phyloP scores from a whole-genome alignment of 30 jellyfish, hydroid and myxozoan species.

The Hydractinia symbiolongicarpus region DNA sequence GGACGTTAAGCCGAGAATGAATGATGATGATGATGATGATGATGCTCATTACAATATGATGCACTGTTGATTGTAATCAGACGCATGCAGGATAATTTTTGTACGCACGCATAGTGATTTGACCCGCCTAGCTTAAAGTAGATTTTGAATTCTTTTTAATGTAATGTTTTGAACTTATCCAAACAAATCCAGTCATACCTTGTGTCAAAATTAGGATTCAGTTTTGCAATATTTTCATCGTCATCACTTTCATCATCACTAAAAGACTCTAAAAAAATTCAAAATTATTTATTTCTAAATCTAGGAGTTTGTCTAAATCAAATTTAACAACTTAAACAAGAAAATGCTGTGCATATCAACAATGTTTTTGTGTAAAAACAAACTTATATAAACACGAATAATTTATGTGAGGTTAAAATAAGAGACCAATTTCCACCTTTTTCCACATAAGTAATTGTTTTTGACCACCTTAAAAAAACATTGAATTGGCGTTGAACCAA shows the following conservation, averaged over 20 bases:
- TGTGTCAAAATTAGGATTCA: neutral
- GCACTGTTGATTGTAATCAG: neutral
- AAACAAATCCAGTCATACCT: neutral
- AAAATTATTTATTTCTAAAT: neutral
- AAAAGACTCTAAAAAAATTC: neutral
- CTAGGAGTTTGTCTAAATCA: too few relatives aligned
- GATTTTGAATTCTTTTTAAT: neutral
- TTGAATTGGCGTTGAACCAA: neutral
- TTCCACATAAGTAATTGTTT: neutral
- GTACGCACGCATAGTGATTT: neutral
- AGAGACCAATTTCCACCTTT: too few relatives aligned
- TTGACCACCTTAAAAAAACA: neutral
- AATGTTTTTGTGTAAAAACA: too few relatives aligned
- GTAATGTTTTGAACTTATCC: neutral
- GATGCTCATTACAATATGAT: neutral
- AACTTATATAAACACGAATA: too few relatives aligned
- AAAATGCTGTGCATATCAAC: too few relatives aligned
- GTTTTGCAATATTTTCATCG: neutral
- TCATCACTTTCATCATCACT: slow-evolving; percentile 32
- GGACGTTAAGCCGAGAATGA: too few relatives aligned
- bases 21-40: too few relatives aligned
- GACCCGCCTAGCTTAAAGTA: neutral
- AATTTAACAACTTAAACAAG: too few relatives aligned
- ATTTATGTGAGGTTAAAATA: too few relatives aligned
- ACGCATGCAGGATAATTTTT: neutral